Percentiles rank a stretch among this genome's conserved stretches.
These are phyloP conservation scores for Trachurus trachurus DNA, from an alignment of 2,797 vertebrate genomes.

Conservation along the genomic window DNA sequence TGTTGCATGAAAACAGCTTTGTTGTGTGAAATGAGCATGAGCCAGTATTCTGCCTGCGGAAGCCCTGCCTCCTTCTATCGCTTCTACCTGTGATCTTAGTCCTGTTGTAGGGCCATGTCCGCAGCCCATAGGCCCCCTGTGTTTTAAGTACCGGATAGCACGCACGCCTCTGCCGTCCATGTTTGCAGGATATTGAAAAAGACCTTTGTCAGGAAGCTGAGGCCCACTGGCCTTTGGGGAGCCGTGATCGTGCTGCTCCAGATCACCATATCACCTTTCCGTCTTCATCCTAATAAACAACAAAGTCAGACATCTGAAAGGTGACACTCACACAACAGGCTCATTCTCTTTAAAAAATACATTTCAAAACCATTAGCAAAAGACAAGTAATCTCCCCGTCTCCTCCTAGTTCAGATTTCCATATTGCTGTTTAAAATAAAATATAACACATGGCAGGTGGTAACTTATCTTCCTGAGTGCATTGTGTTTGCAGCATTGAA, in stretches of 20 bases:
- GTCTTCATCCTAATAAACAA: conserved; percentile 70
- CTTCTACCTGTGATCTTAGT: conserved; percentile 78
- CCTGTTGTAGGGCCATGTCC: conserved; percentile 45
- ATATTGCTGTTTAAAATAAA: conserved; percentile 60
- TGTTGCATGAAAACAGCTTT: conserved; percentile 60
- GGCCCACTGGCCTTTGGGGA: conserved; percentile 75
- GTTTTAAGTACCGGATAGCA: conserved; percentile 73
- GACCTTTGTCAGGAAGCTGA: conserved; percentile 85
- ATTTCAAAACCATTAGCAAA: conserved; percentile 3
- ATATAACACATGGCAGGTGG: conserved; percentile 49
- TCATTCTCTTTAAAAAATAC: conserved; percentile 15
- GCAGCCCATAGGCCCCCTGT: conserved; percentile 61
- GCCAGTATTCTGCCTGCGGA: conserved; percentile 66
- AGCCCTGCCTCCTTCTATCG: conserved; percentile 73
- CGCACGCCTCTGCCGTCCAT: conserved; percentile 54
- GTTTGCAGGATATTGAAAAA: conserved; percentile 88
- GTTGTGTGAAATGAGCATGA: conserved; percentile 56
- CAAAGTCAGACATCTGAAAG: conserved; percentile 49
- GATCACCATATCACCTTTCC: conserved; percentile 84
- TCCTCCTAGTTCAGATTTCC: conserved; percentile 30
- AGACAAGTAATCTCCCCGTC: conserved; percentile 20
- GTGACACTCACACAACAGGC: conserved; percentile 36
- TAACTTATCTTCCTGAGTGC: conserved; percentile 59
- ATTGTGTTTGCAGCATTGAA: conserved; percentile 67
- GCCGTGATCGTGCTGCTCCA: conserved; percentile 79